Percentiles rank a stretch among this genome's conserved stretches.
Conservation (phyloP, 2,113 vertebrate genomes). For the Saimiri boliviensis region DNA sequence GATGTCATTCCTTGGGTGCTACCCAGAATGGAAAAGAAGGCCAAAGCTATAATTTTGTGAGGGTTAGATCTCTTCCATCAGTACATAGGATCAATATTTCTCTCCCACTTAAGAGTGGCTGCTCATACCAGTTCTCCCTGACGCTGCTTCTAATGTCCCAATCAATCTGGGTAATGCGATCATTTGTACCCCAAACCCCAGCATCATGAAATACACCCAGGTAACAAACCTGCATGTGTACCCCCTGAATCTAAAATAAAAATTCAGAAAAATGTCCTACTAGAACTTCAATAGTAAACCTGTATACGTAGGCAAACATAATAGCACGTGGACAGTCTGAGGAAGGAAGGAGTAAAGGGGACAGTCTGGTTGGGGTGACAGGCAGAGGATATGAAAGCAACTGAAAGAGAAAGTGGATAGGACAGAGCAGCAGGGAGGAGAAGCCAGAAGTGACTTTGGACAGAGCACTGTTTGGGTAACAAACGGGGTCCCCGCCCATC, state of each 20-base stretch:
- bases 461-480: background rate
- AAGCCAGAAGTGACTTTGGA: background rate
- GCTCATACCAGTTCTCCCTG: background rate
- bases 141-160: background rate
- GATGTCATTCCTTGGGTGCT: background rate
- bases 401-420: background rate
- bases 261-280: background rate
- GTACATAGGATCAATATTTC: background rate
- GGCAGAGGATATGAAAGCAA: background rate
- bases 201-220: too few species aligned
- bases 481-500: background rate
- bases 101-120: background rate
- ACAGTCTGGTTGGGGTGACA: background rate
- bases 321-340: background rate
- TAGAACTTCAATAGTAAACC: background rate
- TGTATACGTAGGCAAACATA: background rate
- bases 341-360: background rate
- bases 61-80: background rate
- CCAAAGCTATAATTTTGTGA: background rate
- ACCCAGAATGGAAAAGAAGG: background rate
- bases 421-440: background rate
- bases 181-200: too few species aligned
- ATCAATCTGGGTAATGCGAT: too few species aligned
- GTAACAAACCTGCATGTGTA: too few species aligned
- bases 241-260: too few species aligned